Evolutionary conservation across 2,113 vertebrate genomes (phyloP).

Genomic region (Seriola quinqueradiata): DNA sequence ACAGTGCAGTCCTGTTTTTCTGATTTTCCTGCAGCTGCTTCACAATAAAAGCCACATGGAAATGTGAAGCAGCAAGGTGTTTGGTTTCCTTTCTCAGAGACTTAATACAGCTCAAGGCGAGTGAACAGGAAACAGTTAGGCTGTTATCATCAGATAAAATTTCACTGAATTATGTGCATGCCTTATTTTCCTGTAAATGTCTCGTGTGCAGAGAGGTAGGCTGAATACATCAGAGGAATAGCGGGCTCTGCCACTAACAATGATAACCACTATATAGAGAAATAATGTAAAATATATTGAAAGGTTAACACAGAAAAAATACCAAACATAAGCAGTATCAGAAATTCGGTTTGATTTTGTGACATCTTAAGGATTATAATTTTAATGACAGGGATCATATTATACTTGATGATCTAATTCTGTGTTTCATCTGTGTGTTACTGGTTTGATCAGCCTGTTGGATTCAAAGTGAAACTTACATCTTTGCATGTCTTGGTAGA

Average conservation of each 20-base stretch:
- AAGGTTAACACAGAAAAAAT: not conserved
- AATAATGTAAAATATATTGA: not conserved
- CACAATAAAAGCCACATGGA: not conserved
- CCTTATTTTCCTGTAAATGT: not conserved
- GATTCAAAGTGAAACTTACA: slow-evolving; percentile 22
- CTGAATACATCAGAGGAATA: not conserved
- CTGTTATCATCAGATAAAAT: no score
- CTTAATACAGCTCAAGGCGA: not conserved
- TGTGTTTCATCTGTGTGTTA: not conserved
- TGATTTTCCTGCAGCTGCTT: not conserved
- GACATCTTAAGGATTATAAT: not conserved
- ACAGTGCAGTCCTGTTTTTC: no score
- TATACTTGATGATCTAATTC: not conserved
- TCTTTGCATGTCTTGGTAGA: slow-evolving; percentile 25
- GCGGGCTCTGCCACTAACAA: no score
- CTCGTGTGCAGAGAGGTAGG: not conserved
- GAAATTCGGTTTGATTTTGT: not conserved
- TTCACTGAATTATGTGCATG: not conserved
- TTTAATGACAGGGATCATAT: slow-evolving; percentile 8
- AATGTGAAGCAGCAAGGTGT: not conserved
- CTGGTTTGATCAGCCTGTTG: slow-evolving; percentile 16
- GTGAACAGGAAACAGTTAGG: not conserved
- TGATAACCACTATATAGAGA: not conserved
- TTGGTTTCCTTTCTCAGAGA: not conserved
- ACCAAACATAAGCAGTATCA: not conserved